phyloP scores from a whole-genome alignment of 2,113 vertebrate genomes.

The Stegastes partitus region DNA sequence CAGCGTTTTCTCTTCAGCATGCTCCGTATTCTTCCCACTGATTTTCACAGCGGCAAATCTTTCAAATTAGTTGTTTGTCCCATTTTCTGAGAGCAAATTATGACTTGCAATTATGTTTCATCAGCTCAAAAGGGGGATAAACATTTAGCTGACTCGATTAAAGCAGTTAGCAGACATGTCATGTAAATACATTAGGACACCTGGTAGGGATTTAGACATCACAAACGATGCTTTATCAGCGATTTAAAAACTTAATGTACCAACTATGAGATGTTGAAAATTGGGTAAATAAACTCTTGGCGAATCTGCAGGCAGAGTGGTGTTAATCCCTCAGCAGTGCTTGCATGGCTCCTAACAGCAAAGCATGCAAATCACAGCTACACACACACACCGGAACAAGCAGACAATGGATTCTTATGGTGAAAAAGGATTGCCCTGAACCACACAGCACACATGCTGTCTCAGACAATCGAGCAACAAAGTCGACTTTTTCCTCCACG shows the following conservation, averaged over 20 bases:
- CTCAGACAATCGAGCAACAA: constrained; percentile 34
- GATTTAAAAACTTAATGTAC: constrained; percentile 11
- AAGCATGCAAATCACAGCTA: constrained; percentile 38
- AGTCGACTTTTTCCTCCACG: neutral
- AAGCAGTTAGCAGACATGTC: constrained; percentile 42
- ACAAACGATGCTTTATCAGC: constrained; percentile 56
- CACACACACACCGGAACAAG: neutral
- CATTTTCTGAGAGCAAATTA: constrained; percentile 53
- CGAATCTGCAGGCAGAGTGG: neutral
- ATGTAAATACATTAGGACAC: constrained; percentile 55
- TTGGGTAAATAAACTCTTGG: neutral
- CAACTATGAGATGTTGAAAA: neutral
- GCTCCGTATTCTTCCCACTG: constrained; percentile 37
- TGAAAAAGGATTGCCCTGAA: constrained; percentile 1
- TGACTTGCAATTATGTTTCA: constrained; percentile 56
- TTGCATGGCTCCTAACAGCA: constrained; percentile 7
- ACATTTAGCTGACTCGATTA: constrained; percentile 32
- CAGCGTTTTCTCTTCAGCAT: constrained; percentile 35
- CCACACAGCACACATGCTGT: constrained; percentile 10
- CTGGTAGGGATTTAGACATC: constrained; percentile 55
- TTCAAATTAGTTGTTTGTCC: constrained; percentile 31
- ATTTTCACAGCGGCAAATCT: constrained; percentile 41
- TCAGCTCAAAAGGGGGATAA: constrained; percentile 60
- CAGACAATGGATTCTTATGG: neutral
- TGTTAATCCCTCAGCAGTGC: constrained; percentile 14